Percentiles rank a stretch among this genome's conserved stretches.
Evolutionary conservation across 2,888 invertebrate species (phyloP).

Genomic region (Scaptodrosophila latifasciaeformis): DNA sequence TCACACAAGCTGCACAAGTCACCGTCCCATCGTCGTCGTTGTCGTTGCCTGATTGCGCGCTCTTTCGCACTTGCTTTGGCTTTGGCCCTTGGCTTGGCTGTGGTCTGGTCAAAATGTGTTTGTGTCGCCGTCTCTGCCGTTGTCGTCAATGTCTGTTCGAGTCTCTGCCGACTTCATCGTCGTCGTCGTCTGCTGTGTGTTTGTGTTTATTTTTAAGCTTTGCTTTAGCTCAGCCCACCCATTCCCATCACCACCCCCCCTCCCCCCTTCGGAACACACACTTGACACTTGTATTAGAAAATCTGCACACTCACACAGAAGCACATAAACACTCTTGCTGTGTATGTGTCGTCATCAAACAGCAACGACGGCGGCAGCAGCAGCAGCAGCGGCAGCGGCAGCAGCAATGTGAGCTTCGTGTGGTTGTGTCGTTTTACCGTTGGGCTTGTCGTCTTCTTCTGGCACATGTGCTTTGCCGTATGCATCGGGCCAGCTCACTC

Average conservation of each 20-base stretch:
- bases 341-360: background rate
- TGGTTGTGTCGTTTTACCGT: constrained; percentile 18
- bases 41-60: constrained; percentile 10
- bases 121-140: background rate
- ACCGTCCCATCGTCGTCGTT: background rate
- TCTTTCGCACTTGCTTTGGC: constrained; percentile 17
- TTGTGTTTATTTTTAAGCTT: constrained; percentile 9
- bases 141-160: background rate
- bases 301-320: constrained; percentile 1
- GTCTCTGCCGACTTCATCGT: background rate
- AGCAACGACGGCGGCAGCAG: no score
- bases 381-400: no score
- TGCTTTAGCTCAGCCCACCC: no score
- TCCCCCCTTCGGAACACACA: no score
- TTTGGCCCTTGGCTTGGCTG: constrained; percentile 2
- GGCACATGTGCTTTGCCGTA: constrained; percentile 43
- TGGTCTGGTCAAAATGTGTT: constrained; percentile 9
- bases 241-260: no score
- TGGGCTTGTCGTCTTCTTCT: constrained; percentile 61
- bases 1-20: constrained; percentile 58
- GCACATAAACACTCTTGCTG: background rate
- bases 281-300: constrained; percentile 8
- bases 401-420: no score
- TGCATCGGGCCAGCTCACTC: constrained; percentile 51
- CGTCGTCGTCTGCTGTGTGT: background rate